A percentile compares a stretch with the other conserved stretches of the same genome.
phyloP scores from a whole-genome alignment of 2,113 vertebrate species.

The Campylomormyrus numenius region DNA sequence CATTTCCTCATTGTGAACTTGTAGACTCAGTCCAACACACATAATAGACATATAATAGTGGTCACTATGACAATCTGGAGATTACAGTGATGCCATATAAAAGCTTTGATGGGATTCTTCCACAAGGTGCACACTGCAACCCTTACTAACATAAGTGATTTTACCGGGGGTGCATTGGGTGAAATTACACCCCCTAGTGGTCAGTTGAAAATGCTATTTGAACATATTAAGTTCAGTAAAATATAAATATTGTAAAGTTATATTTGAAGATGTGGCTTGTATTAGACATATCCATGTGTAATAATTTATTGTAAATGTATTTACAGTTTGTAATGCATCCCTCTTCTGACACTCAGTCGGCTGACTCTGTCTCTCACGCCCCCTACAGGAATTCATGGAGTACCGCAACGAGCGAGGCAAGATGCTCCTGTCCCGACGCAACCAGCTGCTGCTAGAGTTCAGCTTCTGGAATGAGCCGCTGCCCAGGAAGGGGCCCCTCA shows the following conservation, averaged over 20 bases:
- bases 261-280: neutral
- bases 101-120: neutral
- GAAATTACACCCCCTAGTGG: neutral
- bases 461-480: conserved; percentile 96
- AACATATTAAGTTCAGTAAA: neutral
- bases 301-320: neutral
- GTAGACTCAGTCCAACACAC: neutral
- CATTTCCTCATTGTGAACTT: neutral
- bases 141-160: neutral
- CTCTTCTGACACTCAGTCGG: neutral
- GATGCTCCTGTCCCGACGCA: conserved; percentile 91
- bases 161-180: neutral
- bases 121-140: neutral
- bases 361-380: conserved; percentile 18
- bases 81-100: neutral
- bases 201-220: neutral
- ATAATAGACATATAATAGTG: neutral
- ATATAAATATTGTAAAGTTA: neutral
- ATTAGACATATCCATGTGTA: neutral
- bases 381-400: conserved; percentile 72
- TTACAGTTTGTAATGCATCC: neutral
- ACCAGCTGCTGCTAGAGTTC: conserved; percentile 89
- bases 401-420: conserved; percentile 81
- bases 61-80: neutral
- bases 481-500: conserved; percentile 81